A percentile compares a stretch with the other conserved stretches of the same genome.
Evolutionary conservation across 2,888 invertebrate genomes (phyloP).

Genomic region (Beris chalybata): DNA sequence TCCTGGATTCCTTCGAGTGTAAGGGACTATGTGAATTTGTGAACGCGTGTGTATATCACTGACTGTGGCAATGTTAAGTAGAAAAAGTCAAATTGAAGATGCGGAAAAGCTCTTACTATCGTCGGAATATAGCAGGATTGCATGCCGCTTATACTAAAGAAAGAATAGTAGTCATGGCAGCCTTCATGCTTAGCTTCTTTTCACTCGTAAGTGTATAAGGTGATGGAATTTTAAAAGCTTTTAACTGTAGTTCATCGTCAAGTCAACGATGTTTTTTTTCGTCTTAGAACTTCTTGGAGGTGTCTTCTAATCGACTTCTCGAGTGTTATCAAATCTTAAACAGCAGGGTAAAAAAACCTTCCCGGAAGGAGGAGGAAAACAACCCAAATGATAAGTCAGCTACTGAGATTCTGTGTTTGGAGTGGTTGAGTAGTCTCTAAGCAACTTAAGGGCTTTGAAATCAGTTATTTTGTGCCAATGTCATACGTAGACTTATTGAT

Average conservation of each 20-base stretch:
- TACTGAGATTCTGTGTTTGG: neutral
- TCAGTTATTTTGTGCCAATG: neutral
- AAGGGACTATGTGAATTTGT: too few species aligned
- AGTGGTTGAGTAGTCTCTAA: neutral
- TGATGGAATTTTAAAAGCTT: constrained; percentile 39
- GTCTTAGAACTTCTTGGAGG: constrained; percentile 22
- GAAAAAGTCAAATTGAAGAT: constrained; percentile 34
- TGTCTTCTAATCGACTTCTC: constrained; percentile 33
- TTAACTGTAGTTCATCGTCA: constrained; percentile 38
- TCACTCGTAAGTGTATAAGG: constrained; percentile 36
- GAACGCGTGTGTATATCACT: too few species aligned
- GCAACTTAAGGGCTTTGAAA: constrained; percentile 8
- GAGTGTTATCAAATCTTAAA: constrained; percentile 28
- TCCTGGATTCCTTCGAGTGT: too few species aligned
- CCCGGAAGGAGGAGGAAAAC: neutral
- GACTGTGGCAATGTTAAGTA: neutral
- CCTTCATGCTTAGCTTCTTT: constrained; percentile 33
- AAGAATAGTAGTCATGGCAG: constrained; percentile 30
- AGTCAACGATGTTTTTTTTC: constrained; percentile 31
- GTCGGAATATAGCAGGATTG: constrained; percentile 24
- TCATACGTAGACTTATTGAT: too few species aligned
- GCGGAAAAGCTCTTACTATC: constrained; percentile 37
- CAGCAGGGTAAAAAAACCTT: neutral
- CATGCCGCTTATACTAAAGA: constrained; percentile 31
- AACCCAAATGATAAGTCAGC: constrained; percentile 10